A percentile compares a stretch with the other conserved stretches of the same genome.
These are phyloP conservation scores for Dromiciops gliroides DNA, from an alignment of 2,113 vertebrate species.

Conservation along the genomic window DNA sequence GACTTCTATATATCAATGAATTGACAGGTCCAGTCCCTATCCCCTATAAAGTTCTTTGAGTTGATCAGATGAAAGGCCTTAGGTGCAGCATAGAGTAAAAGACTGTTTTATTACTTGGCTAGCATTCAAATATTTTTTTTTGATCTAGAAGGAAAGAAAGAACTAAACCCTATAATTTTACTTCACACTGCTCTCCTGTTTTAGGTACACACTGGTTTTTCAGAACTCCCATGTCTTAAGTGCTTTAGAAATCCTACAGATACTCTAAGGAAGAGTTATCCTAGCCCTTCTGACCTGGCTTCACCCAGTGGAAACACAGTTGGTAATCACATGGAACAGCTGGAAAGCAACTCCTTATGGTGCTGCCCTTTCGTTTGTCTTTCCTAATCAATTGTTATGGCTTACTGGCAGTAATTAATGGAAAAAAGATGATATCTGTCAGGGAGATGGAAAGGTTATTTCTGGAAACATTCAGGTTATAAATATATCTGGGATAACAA, in stretches of 20 bases:
- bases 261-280: constrained; percentile 37
- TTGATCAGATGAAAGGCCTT: constrained; percentile 6
- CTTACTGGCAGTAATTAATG: constrained; percentile 71
- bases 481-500: constrained; percentile 49
- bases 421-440: constrained; percentile 57
- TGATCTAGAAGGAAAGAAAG: constrained; percentile 2
- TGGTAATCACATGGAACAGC: neutral
- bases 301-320: neutral
- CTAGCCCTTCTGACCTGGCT: constrained; percentile 64
- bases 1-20: neutral
- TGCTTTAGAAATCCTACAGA: neutral
- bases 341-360: constrained; percentile 56
- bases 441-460: constrained; percentile 64
- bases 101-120: constrained; percentile 34
- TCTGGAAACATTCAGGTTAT: constrained; percentile 66
- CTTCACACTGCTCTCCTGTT: constrained; percentile 29
- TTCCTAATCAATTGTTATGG: constrained; percentile 65
- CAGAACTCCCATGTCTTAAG: constrained; percentile 4
- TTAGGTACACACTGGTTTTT: constrained; percentile 31
- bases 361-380: constrained; percentile 46
- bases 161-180: constrained; percentile 38
- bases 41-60: neutral
- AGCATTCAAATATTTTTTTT: constrained; percentile 4
- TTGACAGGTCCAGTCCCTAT: neutral
- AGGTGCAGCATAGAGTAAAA: neutral